A percentile compares a stretch with the other conserved stretches of the same genome.
phyloP scores from a whole-genome alignment of 2,888 invertebrate genomes.

The Stictocephala bisonia region DNA sequence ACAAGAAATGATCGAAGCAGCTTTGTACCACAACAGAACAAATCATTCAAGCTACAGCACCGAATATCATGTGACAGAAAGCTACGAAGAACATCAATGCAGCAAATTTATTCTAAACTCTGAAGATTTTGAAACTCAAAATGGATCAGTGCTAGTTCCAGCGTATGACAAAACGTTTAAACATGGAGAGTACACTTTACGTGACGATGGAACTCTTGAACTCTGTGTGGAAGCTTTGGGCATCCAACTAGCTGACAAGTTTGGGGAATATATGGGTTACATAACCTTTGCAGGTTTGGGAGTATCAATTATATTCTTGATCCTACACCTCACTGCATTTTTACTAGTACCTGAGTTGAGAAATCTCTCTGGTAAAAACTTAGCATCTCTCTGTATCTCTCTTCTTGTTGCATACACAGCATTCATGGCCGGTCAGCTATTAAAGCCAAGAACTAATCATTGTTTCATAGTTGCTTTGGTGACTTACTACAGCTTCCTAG shows the following conservation, averaged over 20 bases:
- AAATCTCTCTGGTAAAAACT: constrained; percentile 68
- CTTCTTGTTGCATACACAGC: constrained; percentile 66
- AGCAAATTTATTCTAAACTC: constrained; percentile 63
- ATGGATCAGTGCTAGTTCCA: constrained; percentile 62
- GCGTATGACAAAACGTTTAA: constrained; percentile 62
- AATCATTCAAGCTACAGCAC: constrained; percentile 52
- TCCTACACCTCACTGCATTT: constrained; percentile 66
- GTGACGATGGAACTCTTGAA: constrained; percentile 62
- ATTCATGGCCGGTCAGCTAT: constrained; percentile 65
- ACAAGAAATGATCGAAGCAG: constrained; percentile 57
- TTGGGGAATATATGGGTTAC: constrained; percentile 63
- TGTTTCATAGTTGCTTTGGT: constrained; percentile 65
- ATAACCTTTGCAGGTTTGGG: constrained; percentile 66
- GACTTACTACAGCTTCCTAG: constrained; percentile 67
- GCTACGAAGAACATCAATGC: constrained; percentile 56
- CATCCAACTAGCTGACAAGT: constrained; percentile 62
- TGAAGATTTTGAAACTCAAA: constrained; percentile 62
- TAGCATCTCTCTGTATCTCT: constrained; percentile 67
- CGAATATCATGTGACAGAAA: constrained; percentile 48
- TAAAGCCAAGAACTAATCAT: constrained; percentile 57
- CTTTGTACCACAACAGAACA: constrained; percentile 60
- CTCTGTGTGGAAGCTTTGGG: constrained; percentile 62
- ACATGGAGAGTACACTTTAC: constrained; percentile 61
- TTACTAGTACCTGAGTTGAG: constrained; percentile 65
- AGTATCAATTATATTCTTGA: constrained; percentile 66